A percentile compares a stretch with the other conserved stretches of the same genome.
Evolutionary conservation across 1,140 invertebrate genomes (phyloP).

Genomic region (Gerris buenoi): DNA sequence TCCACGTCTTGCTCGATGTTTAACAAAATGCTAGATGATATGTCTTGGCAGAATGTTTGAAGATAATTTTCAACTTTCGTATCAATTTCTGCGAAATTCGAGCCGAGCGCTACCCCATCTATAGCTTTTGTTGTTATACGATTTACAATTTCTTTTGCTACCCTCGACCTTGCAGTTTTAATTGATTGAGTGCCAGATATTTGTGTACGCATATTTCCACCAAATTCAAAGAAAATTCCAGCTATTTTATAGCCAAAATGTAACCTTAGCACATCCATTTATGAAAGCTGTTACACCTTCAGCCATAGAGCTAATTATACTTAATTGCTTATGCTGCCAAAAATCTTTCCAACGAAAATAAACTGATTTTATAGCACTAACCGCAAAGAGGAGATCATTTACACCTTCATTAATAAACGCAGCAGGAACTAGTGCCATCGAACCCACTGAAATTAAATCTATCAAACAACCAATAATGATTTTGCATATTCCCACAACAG

Average conservation of each 20-base stretch:
- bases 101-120: background rate
- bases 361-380: background rate
- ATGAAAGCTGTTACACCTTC: background rate
- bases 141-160: background rate
- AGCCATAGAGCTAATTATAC: background rate
- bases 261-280: background rate
- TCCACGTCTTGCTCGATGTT: background rate
- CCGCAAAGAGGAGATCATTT: background rate
- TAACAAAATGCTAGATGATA: background rate
- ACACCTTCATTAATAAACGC: background rate
- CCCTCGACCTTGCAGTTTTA: background rate
- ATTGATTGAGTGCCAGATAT: background rate
- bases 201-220: background rate
- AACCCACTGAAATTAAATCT: slow-evolving; percentile 16
- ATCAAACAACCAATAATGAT: background rate
- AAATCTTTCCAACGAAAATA: background rate
- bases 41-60: background rate
- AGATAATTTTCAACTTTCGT: background rate
- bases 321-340: background rate
- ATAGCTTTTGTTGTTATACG: background rate
- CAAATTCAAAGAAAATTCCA: background rate
- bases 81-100: background rate
- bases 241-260: background rate
- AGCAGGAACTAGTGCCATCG: background rate
- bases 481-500: background rate